Conservation (phyloP, 2,797 vertebrate genomes). For the Prunella strophiata region DNA sequence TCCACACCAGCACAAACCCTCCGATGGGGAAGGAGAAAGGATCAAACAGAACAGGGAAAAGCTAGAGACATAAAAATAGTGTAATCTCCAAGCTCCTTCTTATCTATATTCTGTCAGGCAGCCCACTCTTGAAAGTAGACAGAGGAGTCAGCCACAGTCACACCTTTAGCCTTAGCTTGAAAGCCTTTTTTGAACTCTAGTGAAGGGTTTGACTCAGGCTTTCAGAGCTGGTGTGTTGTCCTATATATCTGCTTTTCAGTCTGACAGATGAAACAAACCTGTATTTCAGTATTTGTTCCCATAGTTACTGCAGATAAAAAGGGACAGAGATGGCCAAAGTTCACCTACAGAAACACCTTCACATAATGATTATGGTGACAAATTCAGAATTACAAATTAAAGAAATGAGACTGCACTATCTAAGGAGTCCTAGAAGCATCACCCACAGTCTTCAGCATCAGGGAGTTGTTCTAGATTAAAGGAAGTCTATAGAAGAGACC, state of each 20-base stretch:
- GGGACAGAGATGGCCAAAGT: constrained; percentile 6
- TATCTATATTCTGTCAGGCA: constrained; percentile 16
- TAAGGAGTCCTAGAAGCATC: neutral
- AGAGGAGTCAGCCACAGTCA: neutral
- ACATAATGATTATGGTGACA: neutral
- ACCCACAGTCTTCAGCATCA: neutral
- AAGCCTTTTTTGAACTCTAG: constrained; percentile 30
- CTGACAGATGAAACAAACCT: constrained; percentile 29
- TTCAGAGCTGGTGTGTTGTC: neutral
- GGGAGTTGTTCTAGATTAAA: neutral
- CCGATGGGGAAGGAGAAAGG: neutral
- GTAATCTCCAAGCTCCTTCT: neutral
- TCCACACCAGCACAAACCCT: neutral
- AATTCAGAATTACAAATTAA: neutral
- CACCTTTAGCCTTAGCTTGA: constrained; percentile 33
- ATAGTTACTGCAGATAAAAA: neutral
- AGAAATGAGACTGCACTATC: neutral
- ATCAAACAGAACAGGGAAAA: neutral
- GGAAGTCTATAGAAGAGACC: neutral
- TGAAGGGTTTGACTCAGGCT: constrained; percentile 13
- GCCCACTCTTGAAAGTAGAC: neutral
- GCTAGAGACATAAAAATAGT: neutral
- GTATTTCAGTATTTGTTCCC: constrained; percentile 13
- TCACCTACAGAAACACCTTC: constrained; percentile 11
- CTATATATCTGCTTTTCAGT: neutral